Percentiles rank a stretch among this genome's conserved stretches.
phyloP scores from a whole-genome alignment of 2,888 invertebrate species.

The Philonicus albiceps region DNA sequence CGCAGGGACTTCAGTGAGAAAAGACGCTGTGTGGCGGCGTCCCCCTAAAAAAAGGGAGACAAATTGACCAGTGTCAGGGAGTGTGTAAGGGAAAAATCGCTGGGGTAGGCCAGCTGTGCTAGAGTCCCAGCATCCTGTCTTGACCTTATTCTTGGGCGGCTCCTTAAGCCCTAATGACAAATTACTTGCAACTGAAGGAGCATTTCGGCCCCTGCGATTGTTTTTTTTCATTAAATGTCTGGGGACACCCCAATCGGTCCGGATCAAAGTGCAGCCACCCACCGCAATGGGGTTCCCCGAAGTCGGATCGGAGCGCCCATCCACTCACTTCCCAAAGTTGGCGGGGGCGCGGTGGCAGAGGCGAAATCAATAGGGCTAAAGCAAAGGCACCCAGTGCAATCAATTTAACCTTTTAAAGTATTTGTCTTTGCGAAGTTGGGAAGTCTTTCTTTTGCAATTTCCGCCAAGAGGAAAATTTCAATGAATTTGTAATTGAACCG shows the following conservation, averaged over 20 bases:
- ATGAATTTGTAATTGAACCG: conserved; percentile 23
- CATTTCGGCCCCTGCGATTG: neutral
- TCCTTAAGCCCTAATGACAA: neutral
- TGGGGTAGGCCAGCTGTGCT: neutral
- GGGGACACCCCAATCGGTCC: conserved; percentile 2
- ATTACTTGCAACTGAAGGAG: neutral
- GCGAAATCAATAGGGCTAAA: conserved; percentile 15
- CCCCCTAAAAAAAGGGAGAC: neutral
- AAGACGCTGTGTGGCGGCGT: neutral
- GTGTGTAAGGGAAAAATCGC: neutral
- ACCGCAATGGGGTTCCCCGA: neutral
- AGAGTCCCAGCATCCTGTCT: neutral
- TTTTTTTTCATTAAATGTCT: conserved; percentile 8
- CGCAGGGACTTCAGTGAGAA: neutral
- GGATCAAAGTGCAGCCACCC: neutral
- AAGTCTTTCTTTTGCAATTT: conserved; percentile 6
- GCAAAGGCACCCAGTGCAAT: neutral
- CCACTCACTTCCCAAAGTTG: neutral
- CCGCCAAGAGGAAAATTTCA: conserved; percentile 15
- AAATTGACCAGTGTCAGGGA: conserved; percentile 6
- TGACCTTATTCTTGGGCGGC: neutral
- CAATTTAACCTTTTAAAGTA: conserved; percentile 19
- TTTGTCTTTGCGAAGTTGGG: conserved; percentile 11
- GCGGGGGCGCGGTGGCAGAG: neutral
- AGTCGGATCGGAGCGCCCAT: neutral